Percentiles rank a stretch among this genome's conserved stretches.
phyloP scores from a whole-genome alignment of 2,888 invertebrate genomes.

The Acholoe squamosa region DNA sequence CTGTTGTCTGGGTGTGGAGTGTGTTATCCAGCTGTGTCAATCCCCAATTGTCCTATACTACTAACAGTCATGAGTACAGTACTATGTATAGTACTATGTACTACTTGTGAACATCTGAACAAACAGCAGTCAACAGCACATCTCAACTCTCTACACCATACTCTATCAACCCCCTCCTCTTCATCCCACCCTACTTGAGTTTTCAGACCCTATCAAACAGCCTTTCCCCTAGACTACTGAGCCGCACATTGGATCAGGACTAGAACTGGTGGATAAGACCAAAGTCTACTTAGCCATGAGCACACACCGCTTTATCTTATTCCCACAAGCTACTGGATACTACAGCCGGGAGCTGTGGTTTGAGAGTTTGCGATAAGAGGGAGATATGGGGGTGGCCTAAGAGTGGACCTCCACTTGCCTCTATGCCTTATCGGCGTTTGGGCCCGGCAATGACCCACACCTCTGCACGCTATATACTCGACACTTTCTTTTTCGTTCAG shows the following conservation, averaged over 20 bases:
- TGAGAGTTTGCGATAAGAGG: background rate
- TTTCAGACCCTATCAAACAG: too few relatives aligned
- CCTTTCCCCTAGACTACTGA: too few relatives aligned
- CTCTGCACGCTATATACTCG: background rate
- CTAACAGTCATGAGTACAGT: background rate
- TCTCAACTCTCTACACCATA: background rate
- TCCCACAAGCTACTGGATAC: background rate
- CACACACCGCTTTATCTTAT: background rate
- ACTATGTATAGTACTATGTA: background rate
- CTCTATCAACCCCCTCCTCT: too few relatives aligned
- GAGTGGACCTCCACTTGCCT: background rate
- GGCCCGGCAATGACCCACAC: background rate
- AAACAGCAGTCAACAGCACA: background rate
- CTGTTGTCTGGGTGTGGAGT: too few relatives aligned
- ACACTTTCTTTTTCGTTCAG: background rate
- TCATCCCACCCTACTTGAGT: too few relatives aligned
- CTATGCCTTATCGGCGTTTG: background rate
- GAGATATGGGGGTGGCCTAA: background rate
- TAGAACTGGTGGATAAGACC: background rate
- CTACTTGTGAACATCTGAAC: too few relatives aligned
- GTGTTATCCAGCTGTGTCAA: background rate
- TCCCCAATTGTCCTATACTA: constrained; percentile 1
- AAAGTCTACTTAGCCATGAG: background rate
- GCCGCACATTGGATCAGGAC: too few relatives aligned
- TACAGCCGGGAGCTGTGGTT: background rate